Base-by-base conservation (phyloP, 2,888 invertebrate genomes). In the Drosophila prostipennis region DNA sequence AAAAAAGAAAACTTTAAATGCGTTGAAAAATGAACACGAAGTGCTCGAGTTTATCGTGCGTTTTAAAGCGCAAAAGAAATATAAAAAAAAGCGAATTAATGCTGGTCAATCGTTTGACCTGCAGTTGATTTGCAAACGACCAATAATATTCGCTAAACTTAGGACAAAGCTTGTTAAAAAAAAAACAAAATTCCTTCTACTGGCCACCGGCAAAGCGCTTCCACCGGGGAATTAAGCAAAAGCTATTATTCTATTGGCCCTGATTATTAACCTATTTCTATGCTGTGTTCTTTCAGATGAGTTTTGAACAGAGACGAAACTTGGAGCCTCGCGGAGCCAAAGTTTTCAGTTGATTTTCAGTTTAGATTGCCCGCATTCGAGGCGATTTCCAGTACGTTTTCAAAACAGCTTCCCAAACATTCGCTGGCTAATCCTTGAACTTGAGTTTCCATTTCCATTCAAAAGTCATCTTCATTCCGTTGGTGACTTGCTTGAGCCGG, bases 251-350 rank as follows among this genome's bases (percentile, higher is more conserved):
- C 5, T 29, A 36, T 59, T 59, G 32, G 23, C 16, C n/a, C 6
- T 32, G 43, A 40, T n/a, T 43, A 79, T 64, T 79, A 82, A 79
- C 56, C 51, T 64, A 82, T 82, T 79, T 82, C 46, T 49, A 54
- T 77, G 74, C 59, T 53, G 51, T 77, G 29, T 75, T 32, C 8
- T 81, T 79, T 82, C 78, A 79, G 83, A 80, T 82, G 42, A 63
- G 60, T 56, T 32, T 63, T 55, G 55, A 52, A 40, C 43, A 34
- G 56, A 39, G 55, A 46, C 63, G 40, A 71, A 74, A 53, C 68
- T 79, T 79, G 57, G 51, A 57, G 58, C 63, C 70, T 19, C 55
- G 56, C 39, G 55, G 37, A 74, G 49, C 51, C 70, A 76, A 64
- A 67, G 77, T 67, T 82, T 76, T 72, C 32, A 48, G 52, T 72